A percentile compares a stretch with the other conserved stretches of the same genome.
These are phyloP conservation scores for Cheilosia soror DNA, from an alignment of 2,888 invertebrate genomes.

Conservation along the genomic window DNA sequence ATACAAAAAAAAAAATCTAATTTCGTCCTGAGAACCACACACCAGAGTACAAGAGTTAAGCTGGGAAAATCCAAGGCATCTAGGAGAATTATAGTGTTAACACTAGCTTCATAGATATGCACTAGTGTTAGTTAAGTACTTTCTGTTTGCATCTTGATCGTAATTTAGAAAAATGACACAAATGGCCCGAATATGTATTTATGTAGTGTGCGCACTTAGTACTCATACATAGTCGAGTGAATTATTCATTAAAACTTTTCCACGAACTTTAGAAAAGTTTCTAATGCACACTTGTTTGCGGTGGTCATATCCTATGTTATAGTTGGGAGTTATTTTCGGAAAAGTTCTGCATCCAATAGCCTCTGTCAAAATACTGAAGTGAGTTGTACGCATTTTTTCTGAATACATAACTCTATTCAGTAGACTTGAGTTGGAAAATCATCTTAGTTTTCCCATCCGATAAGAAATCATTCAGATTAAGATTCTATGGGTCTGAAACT, in stretches of 20 bases:
- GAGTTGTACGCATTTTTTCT: too few relatives aligned
- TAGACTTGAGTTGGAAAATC: too few relatives aligned
- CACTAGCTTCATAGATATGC: neutral
- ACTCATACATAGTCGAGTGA: slow-evolving; percentile 24
- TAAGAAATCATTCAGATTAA: too few relatives aligned
- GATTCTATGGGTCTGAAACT: too few relatives aligned
- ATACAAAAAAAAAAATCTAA: slow-evolving; percentile 7
- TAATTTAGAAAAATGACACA: slow-evolving; percentile 48
- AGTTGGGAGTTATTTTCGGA: neutral
- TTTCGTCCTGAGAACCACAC: neutral
- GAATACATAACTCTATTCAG: too few relatives aligned
- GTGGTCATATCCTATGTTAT: neutral
- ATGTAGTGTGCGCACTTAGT: neutral
- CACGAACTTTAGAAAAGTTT: slow-evolving; percentile 13
- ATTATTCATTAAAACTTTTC: slow-evolving; percentile 37
- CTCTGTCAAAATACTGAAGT: too few relatives aligned
- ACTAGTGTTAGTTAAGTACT: slow-evolving; percentile 39
- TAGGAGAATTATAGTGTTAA: slow-evolving; percentile 2
- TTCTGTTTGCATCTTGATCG: slow-evolving; percentile 28
- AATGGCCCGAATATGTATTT: slow-evolving; percentile 28
- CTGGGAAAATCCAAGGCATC: neutral
- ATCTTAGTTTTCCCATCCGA: too few relatives aligned
- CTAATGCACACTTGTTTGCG: slow-evolving; percentile 11
- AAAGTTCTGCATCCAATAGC: neutral
- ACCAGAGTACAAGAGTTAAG: slow-evolving; percentile 15